A percentile compares a stretch with the other conserved stretches of the same genome.
These are phyloP conservation scores for Anagrus nilaparvatae DNA, from an alignment of 1,140 invertebrate genomes.

Conservation along the genomic window DNA sequence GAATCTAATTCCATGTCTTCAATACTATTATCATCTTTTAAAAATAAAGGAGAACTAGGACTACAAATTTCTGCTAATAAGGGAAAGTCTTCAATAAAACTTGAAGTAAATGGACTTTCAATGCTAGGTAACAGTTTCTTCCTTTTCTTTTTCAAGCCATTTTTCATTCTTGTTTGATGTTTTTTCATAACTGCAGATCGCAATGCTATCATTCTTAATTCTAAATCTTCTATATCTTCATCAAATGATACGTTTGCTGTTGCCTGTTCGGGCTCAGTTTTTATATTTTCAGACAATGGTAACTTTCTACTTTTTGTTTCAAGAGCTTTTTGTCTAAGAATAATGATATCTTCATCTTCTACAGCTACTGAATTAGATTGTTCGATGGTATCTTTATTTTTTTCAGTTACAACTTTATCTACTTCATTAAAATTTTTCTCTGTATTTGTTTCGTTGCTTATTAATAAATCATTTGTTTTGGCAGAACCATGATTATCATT, in stretches of 20 bases:
- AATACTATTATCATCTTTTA: constrained; percentile 12
- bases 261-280: constrained; percentile 1
- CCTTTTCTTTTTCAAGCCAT: constrained; percentile 14
- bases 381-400: constrained; percentile 10
- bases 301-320: constrained; percentile 29
- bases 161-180: constrained; percentile 24
- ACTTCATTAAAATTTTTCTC: not conserved
- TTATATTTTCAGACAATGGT: not conserved
- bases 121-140: constrained; percentile 12
- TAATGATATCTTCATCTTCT: constrained; percentile 29
- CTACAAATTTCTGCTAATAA: constrained; percentile 13
- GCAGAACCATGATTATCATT: too few species aligned
- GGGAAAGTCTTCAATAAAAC: constrained; percentile 26
- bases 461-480: not conserved
- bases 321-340: constrained; percentile 30
- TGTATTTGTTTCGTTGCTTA: constrained; percentile 5
- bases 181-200: constrained; percentile 35
- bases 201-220: constrained; percentile 34
- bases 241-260: too few species aligned
- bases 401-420: not conserved
- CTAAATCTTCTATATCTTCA: constrained; percentile 30
- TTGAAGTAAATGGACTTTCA: constrained; percentile 31
- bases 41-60: not conserved
- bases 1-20: constrained; percentile 41
- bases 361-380: constrained; percentile 8